phyloP scores from a whole-genome alignment of 2,797 vertebrate genomes.

The Ceryle rudis region DNA sequence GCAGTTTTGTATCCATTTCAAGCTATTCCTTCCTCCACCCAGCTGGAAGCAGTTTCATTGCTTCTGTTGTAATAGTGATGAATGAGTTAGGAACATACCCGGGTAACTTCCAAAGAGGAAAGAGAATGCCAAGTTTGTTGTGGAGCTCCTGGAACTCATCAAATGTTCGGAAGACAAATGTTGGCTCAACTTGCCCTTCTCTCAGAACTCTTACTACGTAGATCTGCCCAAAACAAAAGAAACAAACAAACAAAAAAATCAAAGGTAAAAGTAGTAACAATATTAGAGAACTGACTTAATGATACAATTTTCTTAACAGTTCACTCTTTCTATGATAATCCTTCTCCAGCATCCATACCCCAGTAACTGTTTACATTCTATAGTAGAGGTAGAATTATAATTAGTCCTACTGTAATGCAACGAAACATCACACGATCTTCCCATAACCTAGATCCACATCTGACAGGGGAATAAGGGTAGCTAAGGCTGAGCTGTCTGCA shows the following conservation, averaged over 20 bases:
- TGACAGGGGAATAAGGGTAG: neutral
- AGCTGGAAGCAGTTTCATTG: neutral
- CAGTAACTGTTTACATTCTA: neutral
- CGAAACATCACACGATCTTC: neutral
- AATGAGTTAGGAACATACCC: conserved; percentile 80
- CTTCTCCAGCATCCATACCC: neutral
- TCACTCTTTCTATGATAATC: neutral
- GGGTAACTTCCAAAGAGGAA: conserved; percentile 96
- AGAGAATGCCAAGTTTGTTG: conserved; percentile 95
- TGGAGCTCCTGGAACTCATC: conserved; percentile 99
- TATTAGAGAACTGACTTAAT: neutral
- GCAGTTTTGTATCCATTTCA: neutral
- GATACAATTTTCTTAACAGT: neutral
- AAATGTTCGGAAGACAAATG: conserved; percentile 96
- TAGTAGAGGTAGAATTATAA: neutral
- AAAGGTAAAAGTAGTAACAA: neutral
- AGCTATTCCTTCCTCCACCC: neutral
- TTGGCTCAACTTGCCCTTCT: conserved; percentile 89
- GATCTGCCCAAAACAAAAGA: conserved; percentile 81
- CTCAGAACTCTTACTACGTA: conserved; percentile 93
- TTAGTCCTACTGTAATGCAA: neutral
- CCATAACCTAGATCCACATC: neutral
- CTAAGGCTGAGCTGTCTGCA: neutral
- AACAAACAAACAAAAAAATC: neutral
- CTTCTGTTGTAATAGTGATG: neutral